Base-by-base conservation (phyloP, 1,140 invertebrate genomes). In the Venturia canescens region DNA sequence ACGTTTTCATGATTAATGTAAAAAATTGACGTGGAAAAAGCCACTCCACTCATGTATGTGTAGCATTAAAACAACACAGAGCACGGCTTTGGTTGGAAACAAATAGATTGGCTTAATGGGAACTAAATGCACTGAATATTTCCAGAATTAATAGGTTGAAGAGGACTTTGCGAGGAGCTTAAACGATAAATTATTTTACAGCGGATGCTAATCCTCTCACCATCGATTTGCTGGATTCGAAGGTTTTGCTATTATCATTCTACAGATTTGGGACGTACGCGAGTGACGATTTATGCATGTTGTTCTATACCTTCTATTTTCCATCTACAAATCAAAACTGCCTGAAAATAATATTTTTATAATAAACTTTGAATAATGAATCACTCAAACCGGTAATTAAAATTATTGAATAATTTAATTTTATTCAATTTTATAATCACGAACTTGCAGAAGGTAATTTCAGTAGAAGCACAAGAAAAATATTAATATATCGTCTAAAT, bases 121-220 rank as follows among this genome's bases (percentile, higher is more conserved):
- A 63, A 63, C 60, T 23, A 26, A 63, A 63, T 63, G 26, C 60
- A 63, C 23, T 63, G 60, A 63, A 63, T 63, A 63, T 63, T 63
- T 4, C 27, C 26, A 23, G 60, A 26, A 27, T 63, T 63, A 27
- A 63, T 9, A 13, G 60, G 23, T 63, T 63, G 5, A 15, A 23
- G 23, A 63, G 60, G 60, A 26, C 60, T 63, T 63, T 63, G 60
- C 21, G 23, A 7, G 3, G 9, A 26, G 60, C 60, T n/a, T 6
- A 63, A 63, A 63, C 27, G 27, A 63, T 63, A 63, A 27, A 63
- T 63, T 23, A 26, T 23, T 63, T n/a, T 26, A 23, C 60, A n/a
- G 18, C 50, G 7, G 2, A 53, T 53, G 7, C 18, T 53, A 53
- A 53, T 18, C 50, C 50, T 1, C 50, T 53, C 50, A 53, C 16